These are phyloP conservation scores for Nibea coibor DNA, from an alignment of 2,113 vertebrate species.

Conservation along the genomic window DNA sequence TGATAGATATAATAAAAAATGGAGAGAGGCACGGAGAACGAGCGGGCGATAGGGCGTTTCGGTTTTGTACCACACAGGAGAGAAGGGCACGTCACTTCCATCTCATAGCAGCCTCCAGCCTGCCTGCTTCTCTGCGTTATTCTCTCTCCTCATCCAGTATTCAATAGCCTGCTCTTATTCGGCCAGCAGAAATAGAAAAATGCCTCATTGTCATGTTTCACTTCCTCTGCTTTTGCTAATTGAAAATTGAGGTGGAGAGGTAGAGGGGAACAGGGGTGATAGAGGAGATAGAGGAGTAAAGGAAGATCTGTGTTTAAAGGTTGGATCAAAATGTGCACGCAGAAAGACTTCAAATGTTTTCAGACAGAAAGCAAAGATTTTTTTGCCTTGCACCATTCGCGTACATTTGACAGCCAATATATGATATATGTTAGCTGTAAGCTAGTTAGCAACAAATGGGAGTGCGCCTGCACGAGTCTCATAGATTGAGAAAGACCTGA, in stretches of 20 bases:
- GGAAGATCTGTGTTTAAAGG: no score
- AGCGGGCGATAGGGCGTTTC: constrained; percentile 11
- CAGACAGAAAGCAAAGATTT: not conserved
- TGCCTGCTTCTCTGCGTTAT: constrained; percentile 35
- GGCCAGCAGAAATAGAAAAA: constrained; percentile 55
- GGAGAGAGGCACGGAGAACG: not conserved
- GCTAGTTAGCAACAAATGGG: no score
- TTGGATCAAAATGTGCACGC: no score
- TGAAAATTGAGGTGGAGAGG: constrained; percentile 54
- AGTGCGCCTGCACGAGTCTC: no score
- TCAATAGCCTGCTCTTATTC: constrained; percentile 45
- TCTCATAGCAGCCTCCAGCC: constrained; percentile 33
- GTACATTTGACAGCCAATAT: not conserved
- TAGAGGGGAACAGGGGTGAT: not conserved
- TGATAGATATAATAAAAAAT: constrained; percentile 47
- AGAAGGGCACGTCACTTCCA: constrained; percentile 44
- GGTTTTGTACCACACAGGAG: constrained; percentile 26
- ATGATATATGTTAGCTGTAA: not conserved
- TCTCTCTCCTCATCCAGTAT: constrained; percentile 58
- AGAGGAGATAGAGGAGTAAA: not conserved
- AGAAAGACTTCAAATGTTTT: not conserved
- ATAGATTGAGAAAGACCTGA: not conserved
- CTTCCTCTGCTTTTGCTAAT: constrained; percentile 52
- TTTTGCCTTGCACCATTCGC: not conserved
- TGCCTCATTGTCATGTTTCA: constrained; percentile 55